Evolutionary conservation across 2,888 invertebrate species (phyloP).

Genomic region (Callosobruchus maculatus): DNA sequence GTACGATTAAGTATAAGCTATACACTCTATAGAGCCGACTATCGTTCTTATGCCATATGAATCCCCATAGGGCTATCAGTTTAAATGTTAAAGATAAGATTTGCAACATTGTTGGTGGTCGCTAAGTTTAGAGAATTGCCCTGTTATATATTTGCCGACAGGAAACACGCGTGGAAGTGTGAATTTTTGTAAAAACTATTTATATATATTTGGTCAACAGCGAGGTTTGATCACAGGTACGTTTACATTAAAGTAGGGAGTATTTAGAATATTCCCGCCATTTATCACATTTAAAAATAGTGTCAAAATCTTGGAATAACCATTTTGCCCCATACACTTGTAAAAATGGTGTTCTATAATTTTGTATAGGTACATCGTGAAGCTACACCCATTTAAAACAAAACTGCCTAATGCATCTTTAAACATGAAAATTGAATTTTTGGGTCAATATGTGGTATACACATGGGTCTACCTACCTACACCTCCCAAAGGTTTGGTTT

Average conservation of each 20-base stretch:
- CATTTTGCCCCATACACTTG: too few species aligned
- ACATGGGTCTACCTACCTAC: too few species aligned
- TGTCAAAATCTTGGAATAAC: not conserved
- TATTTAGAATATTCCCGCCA: not conserved
- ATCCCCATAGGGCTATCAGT: not conserved
- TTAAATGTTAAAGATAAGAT: not conserved
- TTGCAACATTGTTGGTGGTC: constrained; percentile 14
- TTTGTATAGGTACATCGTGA: too few species aligned
- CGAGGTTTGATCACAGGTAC: constrained; percentile 48
- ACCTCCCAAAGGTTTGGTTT: too few species aligned
- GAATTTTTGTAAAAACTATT: constrained; percentile 4
- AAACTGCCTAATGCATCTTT: too few species aligned
- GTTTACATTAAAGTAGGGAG: constrained; percentile 24
- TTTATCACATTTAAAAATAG: not conserved
- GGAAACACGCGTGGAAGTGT: constrained; percentile 7
- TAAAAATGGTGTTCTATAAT: too few species aligned
- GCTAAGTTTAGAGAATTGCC: constrained; percentile 48
- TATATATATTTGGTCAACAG: constrained; percentile 44
- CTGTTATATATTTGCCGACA: constrained; percentile 36
- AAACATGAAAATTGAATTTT: too few species aligned
- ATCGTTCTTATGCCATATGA: not conserved
- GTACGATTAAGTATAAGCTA: not conserved
- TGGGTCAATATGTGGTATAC: too few species aligned
- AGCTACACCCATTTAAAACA: too few species aligned
- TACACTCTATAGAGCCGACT: not conserved